Percentiles rank a stretch among this genome's conserved stretches.
phyloP scores from a whole-genome alignment of 37 sponge, comb jelly and placozoan genomes.

The Cladorhizidae sp. region DNA sequence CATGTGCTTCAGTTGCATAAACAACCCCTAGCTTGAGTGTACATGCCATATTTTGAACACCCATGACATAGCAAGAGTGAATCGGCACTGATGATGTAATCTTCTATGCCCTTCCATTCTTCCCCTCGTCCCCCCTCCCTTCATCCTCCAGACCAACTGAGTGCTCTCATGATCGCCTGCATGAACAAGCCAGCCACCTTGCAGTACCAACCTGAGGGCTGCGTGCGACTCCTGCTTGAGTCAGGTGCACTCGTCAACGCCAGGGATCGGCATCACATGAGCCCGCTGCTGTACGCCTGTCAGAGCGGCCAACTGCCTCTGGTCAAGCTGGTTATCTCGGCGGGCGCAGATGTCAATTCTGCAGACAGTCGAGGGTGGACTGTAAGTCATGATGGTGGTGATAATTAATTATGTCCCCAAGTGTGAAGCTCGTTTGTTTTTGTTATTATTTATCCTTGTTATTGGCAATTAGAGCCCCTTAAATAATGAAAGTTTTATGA shows the following conservation, averaged over 20 bases:
- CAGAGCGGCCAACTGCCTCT: constrained; percentile 29
- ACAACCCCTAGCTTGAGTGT: too few species aligned
- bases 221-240: constrained; percentile 52
- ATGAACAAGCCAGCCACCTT: not conserved
- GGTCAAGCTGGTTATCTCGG: constrained; percentile 29
- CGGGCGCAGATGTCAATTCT: constrained; percentile 59
- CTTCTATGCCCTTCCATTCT: too few species aligned
- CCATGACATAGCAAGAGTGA: too few species aligned
- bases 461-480: too few species aligned
- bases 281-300: constrained; percentile 72
- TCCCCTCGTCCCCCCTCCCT: too few species aligned
- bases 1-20: too few species aligned
- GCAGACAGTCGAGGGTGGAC: constrained; percentile 77
- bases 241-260: constrained; percentile 59
- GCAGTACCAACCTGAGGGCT: constrained; percentile 11
- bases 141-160: constrained; percentile 49
- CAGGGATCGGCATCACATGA: constrained; percentile 71
- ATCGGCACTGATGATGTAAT: too few species aligned
- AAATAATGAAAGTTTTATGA: too few species aligned
- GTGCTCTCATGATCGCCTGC: constrained; percentile 68
- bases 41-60: too few species aligned
- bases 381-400: constrained; percentile 16
- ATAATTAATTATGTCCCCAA: too few species aligned
- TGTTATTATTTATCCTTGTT: too few species aligned
- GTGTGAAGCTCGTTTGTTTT: too few species aligned